phyloP scores from a whole-genome alignment of 23 tunicate genomes.

The Trididemnum clinides region DNA sequence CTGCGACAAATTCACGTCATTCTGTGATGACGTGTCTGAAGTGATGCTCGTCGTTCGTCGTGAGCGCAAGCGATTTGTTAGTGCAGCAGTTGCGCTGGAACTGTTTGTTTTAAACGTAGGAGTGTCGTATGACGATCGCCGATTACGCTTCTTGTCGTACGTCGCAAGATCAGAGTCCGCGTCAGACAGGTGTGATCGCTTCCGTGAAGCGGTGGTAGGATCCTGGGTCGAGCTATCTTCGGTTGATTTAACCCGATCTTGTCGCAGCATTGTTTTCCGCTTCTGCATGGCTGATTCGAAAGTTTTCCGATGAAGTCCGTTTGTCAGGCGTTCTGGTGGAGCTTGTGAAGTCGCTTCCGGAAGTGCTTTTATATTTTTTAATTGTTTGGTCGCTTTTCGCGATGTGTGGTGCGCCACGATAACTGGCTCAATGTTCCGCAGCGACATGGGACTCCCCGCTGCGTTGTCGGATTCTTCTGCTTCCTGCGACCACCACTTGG shows the following conservation, averaged over 20 bases:
- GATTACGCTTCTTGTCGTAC: background rate
- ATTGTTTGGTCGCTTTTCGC: background rate
- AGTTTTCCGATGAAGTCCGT: constrained; percentile 48
- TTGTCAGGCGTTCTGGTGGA: background rate
- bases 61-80: background rate
- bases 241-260: background rate
- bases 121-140: background rate
- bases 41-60: background rate
- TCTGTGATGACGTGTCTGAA: background rate
- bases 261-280: constrained; percentile 19
- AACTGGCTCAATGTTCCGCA: too few species aligned
- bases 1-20: background rate
- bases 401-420: background rate
- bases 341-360: background rate
- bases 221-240: background rate
- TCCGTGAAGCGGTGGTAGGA: background rate
- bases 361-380: background rate
- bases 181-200: constrained; percentile 2
- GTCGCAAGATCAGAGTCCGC: constrained; percentile 31
- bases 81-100: background rate
- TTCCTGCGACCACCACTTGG: constrained; percentile 63
- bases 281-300: constrained; percentile 25
- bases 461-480: background rate
- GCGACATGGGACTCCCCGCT: background rate
- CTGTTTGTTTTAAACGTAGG: background rate